Percentiles rank a stretch among this genome's conserved stretches.
phyloP scores from a whole-genome alignment of 2,113 vertebrate species.

The Rhynchomys soricoides region DNA sequence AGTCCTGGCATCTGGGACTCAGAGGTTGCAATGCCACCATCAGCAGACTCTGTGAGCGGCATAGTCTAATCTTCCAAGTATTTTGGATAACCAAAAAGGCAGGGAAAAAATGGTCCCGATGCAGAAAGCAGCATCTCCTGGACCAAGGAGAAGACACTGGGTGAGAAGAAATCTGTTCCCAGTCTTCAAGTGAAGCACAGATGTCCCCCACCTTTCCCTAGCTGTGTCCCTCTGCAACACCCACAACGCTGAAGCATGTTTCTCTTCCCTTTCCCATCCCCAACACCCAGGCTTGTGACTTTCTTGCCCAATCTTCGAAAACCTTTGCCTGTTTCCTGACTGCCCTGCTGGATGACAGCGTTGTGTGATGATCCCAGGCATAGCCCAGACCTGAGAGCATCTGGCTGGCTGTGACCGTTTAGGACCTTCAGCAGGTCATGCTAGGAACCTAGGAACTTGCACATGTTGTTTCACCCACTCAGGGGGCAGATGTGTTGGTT shows the following conservation, averaged over 20 bases:
- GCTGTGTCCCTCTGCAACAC: not conserved
- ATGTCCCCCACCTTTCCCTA: not conserved
- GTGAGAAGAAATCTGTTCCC: not conserved
- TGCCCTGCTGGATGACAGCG: not conserved
- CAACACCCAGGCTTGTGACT: not conserved
- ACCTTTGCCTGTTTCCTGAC: not conserved
- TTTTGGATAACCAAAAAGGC: not conserved
- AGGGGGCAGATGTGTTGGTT: not conserved
- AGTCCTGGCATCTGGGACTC: no score
- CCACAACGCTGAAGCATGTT: fast-evolving
- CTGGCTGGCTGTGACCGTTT: fast-evolving
- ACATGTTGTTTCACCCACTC: not conserved
- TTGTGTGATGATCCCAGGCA: fast-evolving
- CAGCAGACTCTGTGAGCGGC: not conserved
- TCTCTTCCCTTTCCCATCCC: not conserved
- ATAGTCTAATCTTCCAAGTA: not conserved
- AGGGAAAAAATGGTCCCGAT: not conserved
- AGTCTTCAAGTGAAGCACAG: not conserved
- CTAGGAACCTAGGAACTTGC: not conserved
- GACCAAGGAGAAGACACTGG: not conserved
- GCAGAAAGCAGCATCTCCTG: not conserved
- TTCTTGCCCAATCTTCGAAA: no score
- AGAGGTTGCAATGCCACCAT: not conserved
- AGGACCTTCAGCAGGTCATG: not conserved
- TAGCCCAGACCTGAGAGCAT: not conserved